These are phyloP conservation scores for Syrrhaptes paradoxus DNA, from an alignment of 2,113 vertebrate genomes.

Conservation along the genomic window DNA sequence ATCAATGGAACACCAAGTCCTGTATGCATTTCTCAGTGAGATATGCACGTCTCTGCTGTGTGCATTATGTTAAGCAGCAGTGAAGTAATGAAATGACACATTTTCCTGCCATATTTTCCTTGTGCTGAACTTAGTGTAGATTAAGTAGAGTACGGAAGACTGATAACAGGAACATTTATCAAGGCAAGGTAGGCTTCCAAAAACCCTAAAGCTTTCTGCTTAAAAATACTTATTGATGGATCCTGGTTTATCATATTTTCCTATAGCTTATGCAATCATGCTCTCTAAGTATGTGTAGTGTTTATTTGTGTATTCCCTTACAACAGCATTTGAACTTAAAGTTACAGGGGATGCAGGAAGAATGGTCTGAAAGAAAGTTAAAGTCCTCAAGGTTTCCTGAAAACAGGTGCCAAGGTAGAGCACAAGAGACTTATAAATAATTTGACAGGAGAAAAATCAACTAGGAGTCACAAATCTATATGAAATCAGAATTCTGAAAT, in stretches of 20 bases:
- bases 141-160: neutral
- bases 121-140: neutral
- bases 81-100: neutral
- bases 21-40: neutral
- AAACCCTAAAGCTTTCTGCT: neutral
- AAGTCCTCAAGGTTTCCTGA: neutral
- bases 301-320: neutral
- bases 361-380: neutral
- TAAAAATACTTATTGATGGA: neutral
- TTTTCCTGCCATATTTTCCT: neutral
- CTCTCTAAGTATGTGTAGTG: neutral
- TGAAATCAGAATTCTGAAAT: neutral
- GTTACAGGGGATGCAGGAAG: accelerated
- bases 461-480: neutral
- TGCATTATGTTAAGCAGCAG: neutral
- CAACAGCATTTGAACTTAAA: neutral
- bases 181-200: neutral
- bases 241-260: neutral
- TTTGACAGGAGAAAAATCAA: neutral
- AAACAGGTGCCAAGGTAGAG: neutral
- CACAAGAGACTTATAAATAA: neutral
- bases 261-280: neutral
- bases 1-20: neutral
- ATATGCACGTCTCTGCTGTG: neutral
- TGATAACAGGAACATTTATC: neutral